Percentiles rank a stretch among this genome's conserved stretches.
These are phyloP conservation scores for Oreocharis arfaki DNA, from an alignment of 2,113 vertebrate genomes.

Conservation along the genomic window DNA sequence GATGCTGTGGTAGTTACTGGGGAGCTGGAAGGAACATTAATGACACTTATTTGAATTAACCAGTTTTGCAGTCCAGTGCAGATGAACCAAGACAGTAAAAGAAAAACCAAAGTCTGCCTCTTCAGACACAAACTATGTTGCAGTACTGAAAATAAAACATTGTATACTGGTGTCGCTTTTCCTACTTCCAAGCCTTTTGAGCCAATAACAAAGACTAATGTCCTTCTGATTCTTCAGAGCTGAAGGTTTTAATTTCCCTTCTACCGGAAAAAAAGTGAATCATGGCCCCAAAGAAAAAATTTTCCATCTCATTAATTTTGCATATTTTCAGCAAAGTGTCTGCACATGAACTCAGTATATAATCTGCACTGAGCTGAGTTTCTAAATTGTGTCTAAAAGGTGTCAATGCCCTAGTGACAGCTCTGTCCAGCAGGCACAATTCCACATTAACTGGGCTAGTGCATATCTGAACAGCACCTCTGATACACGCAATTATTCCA, in stretches of 20 bases:
- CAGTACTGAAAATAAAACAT: not conserved
- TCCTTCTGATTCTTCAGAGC: not conserved
- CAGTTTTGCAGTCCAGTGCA: not conserved
- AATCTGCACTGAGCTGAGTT: not conserved
- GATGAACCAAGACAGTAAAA: not conserved
- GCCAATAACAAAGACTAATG: not conserved
- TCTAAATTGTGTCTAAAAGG: not conserved
- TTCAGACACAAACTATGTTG: not conserved
- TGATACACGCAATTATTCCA: not conserved
- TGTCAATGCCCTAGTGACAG: not conserved
- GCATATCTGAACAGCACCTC: not conserved
- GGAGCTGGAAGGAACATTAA: not conserved
- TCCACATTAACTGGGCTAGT: not conserved
- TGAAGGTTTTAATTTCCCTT: not conserved
- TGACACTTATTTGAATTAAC: not conserved
- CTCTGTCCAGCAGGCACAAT: not conserved
- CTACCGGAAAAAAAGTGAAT: not conserved
- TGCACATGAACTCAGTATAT: not conserved
- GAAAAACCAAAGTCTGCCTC: not conserved
- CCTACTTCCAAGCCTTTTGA: not conserved
- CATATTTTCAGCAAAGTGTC: not conserved
- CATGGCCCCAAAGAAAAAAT: not conserved
- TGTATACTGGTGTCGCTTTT: not conserved
- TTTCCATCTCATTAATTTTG: not conserved
- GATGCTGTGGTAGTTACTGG: not conserved